Conservation (phyloP, 2,113 vertebrate genomes). For the Prochilodus magdalenae region DNA sequence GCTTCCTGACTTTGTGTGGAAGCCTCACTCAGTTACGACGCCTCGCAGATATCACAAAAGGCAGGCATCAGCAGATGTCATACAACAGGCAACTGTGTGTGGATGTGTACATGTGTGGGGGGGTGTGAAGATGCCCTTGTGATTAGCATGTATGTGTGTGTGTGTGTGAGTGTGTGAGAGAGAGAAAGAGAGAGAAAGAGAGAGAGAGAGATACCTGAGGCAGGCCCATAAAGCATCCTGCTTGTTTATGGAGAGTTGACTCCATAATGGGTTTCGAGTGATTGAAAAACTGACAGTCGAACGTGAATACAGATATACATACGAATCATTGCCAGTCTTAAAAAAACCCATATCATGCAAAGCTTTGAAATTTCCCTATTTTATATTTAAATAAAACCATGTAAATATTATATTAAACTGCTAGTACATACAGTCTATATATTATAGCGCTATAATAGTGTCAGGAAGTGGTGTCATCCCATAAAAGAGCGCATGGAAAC, state of each 20-base stretch:
- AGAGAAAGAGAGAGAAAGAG: not conserved
- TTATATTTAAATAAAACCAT: not conserved
- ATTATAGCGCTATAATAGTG: too few relatives aligned
- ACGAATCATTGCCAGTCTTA: constrained; percentile 11
- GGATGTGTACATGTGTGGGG: not conserved
- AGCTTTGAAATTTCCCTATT: not conserved
- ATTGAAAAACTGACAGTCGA: constrained; percentile 38
- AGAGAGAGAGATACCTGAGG: constrained; percentile 16
- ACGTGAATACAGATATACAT: not conserved
- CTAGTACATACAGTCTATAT: too few relatives aligned
- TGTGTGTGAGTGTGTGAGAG: not conserved
- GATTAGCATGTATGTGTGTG: not conserved
- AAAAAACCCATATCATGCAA: not conserved
- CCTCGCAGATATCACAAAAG: constrained; percentile 18
- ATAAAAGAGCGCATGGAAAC: too few relatives aligned
- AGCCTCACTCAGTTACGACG: constrained; percentile 20
- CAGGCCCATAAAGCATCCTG: constrained; percentile 45
- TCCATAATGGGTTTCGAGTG: constrained; percentile 41
- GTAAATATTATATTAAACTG: too few relatives aligned
- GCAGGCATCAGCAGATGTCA: constrained; percentile 14
- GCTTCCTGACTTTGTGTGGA: constrained; percentile 19
- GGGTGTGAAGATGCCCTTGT: not conserved
- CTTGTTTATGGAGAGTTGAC: constrained; percentile 39
- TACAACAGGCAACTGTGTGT: not conserved
- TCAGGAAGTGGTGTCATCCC: too few relatives aligned